Evolutionary conservation across 2,888 invertebrate species (phyloP).

Genomic region (Kryphioiulus occultus): DNA sequence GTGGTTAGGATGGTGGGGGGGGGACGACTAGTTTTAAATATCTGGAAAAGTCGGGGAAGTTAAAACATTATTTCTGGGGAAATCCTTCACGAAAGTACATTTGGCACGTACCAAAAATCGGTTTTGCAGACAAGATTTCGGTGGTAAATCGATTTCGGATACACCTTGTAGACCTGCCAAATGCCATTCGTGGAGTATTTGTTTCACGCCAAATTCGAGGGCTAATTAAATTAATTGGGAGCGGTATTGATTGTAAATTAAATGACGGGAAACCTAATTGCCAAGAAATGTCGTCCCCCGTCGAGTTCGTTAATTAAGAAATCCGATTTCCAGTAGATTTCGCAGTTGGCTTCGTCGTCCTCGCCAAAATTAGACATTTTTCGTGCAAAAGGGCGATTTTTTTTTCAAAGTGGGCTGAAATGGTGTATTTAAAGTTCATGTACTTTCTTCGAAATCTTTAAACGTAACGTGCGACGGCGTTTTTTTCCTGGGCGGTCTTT

Average conservation of each 20-base stretch:
- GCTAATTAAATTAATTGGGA: slow-evolving; percentile 32
- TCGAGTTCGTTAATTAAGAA: slow-evolving; percentile 4
- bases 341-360: neutral
- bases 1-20: too few relatives aligned
- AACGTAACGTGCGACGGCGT: neutral
- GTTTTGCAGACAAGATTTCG: too few relatives aligned
- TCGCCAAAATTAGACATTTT: neutral
- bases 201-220: slow-evolving; percentile 2
- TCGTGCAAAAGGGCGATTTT: neutral
- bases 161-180: neutral
- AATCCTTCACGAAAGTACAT: too few relatives aligned
- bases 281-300: slow-evolving; percentile 24
- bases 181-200: neutral
- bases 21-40: too few relatives aligned
- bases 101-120: too few relatives aligned
- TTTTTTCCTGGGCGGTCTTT: slow-evolving; percentile 44
- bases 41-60: too few relatives aligned
- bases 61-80: too few relatives aligned
- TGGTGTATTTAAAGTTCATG: slow-evolving; percentile 11
- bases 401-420: neutral
- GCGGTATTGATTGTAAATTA: slow-evolving; percentile 27
- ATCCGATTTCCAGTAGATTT: neutral
- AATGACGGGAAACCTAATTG: slow-evolving; percentile 32
- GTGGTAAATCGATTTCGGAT: neutral
- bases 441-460: slow-evolving; percentile 28